These are phyloP conservation scores for Crossaster papposus DNA, from an alignment of 53 echinoderm and acorn worm species.

Conservation along the genomic window DNA sequence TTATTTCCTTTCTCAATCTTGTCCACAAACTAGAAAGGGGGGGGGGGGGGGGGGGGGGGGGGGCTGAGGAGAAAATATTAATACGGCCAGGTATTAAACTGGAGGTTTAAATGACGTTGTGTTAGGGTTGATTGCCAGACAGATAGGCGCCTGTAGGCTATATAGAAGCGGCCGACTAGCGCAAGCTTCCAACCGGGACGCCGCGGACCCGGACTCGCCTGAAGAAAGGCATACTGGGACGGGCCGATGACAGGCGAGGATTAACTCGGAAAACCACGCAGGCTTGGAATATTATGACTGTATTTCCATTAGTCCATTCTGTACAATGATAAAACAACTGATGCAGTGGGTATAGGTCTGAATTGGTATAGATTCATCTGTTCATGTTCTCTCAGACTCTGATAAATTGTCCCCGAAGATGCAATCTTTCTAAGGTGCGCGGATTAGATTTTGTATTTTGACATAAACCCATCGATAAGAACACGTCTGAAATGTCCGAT, in stretches of 20 bases:
- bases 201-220: slow-evolving; percentile 9
- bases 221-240: slow-evolving; percentile 17
- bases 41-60: too few relatives aligned
- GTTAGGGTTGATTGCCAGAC: slow-evolving; percentile 21
- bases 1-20: neutral
- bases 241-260: slow-evolving; percentile 38
- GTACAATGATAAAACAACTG: neutral
- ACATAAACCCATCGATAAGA: neutral
- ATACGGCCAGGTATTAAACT: slow-evolving; percentile 24
- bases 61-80: neutral
- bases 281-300: slow-evolving; percentile 6
- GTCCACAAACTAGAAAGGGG: too few relatives aligned
- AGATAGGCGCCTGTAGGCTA: slow-evolving; percentile 41
- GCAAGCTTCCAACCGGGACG: slow-evolving; percentile 35
- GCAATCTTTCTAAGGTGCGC: neutral
- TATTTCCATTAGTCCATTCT: slow-evolving; percentile 7
- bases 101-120: slow-evolving; percentile 37
- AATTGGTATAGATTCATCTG: neutral
- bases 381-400: neutral
- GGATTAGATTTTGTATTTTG: neutral
- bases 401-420: neutral
- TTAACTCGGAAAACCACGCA: slow-evolving; percentile 38
- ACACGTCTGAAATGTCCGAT: neutral
- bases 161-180: slow-evolving; percentile 51
- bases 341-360: neutral